Base-by-base conservation (phyloP, 2,888 invertebrate genomes). In the Iphiclides podalirius region DNA sequence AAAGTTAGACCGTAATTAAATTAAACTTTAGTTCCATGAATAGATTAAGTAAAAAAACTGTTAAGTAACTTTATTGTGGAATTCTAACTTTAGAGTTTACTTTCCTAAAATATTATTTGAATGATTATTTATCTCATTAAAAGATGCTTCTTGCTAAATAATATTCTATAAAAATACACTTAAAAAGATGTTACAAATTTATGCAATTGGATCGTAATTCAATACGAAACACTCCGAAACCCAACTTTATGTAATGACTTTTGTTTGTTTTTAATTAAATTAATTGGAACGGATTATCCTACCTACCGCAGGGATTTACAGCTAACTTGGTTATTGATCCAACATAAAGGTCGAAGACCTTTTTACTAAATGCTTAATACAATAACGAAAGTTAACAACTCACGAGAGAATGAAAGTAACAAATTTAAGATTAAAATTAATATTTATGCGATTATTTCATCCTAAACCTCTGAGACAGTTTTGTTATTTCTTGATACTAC, bases 241-340 rank as follows among this genome's bases (percentile, higher is more conserved):
- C 47, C 40, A 49, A 44, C 53, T 53, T 55, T 50, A 52, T 53
- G 50, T 54, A 51, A 56, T 44, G 39, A 76, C 75, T 79, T 79
- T 77, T 79, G 78, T 79, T 81, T 80, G 75, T 76, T 78, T 79
- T 80, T 81, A 83, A 83, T 81, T 79, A 74, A 79, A 83, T 83
- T 83, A 82, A 83, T 81, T 78, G 70, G 70, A 70, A 75, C 70
- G 74, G 78, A 79, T 79, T 78, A 77, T 75, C 74, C 75, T 73
- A 72, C 72, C 71, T 74, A 76, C 73, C 68, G 67, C 70, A 67
- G 72, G 75, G 75, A 77, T 80, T 78, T 70, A 70, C 63, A 59
- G 66, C 64, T 62, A 72, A 76, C 70, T 76, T 75, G 73, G 66
- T 67, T 72, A 72, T 71, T 66, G 64, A 70, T 53, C 50, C 31